Evolutionary conservation across 1,140 invertebrate species (phyloP).

Genomic region (Microplitis mediator): DNA sequence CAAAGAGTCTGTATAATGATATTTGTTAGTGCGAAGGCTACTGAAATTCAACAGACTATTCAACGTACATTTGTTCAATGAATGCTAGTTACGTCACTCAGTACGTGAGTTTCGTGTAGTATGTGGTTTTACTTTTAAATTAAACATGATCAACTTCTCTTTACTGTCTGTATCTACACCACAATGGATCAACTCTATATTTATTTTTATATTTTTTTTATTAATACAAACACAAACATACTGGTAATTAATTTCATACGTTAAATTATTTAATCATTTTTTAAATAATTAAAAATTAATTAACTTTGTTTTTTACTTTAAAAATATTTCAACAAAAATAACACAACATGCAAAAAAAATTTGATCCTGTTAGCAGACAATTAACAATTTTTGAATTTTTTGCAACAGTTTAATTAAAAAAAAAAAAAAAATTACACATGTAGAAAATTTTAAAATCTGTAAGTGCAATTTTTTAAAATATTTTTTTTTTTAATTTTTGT

Average conservation of each 20-base stretch:
- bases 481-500: too few relatives aligned
- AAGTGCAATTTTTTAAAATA: too few relatives aligned
- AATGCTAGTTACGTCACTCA: neutral
- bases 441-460: too few relatives aligned
- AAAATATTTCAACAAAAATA: neutral
- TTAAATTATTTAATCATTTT: too few relatives aligned
- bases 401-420: too few relatives aligned
- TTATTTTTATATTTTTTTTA: neutral
- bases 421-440: too few relatives aligned
- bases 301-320: too few relatives aligned
- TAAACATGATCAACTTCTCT: neutral
- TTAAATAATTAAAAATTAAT: neutral
- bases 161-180: neutral
- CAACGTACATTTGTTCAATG: neutral
- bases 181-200: neutral
- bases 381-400: too few relatives aligned
- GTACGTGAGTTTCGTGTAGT: neutral
- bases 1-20: neutral
- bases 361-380: too few relatives aligned
- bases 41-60: neutral
- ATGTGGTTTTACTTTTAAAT: neutral
- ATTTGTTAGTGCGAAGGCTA: neutral
- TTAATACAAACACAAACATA: too few relatives aligned
- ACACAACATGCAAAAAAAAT: conserved; percentile 13
- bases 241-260: too few relatives aligned